Evolutionary conservation across 2,888 invertebrate genomes (phyloP).

Genomic region (Zaprionus obscuricornis): DNA sequence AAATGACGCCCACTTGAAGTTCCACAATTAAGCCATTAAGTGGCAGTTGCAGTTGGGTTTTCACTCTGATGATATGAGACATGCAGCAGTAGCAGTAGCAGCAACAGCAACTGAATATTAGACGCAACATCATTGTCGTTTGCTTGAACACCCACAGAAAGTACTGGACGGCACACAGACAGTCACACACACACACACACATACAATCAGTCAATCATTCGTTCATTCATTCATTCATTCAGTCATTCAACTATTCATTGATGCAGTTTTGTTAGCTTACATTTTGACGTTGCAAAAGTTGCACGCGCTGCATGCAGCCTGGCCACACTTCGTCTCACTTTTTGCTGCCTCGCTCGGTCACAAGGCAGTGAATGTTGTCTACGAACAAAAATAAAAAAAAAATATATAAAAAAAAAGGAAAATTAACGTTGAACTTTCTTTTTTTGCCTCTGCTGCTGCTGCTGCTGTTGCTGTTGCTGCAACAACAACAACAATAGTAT

Average conservation of each 20-base stretch:
- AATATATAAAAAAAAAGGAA: constrained; percentile 59
- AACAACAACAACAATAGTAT: constrained; percentile 53
- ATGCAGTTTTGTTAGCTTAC: constrained; percentile 67
- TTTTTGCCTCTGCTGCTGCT: constrained; percentile 52
- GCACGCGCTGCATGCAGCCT: constrained; percentile 56
- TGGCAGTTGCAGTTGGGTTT: constrained; percentile 52
- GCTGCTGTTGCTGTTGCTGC: constrained; percentile 33
- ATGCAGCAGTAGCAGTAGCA: constrained; percentile 3
- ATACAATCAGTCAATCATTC: constrained; percentile 44
- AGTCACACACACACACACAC: constrained; percentile 14
- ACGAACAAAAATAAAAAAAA: too few relatives aligned
- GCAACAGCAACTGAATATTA: too few relatives aligned
- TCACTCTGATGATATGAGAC: constrained; percentile 44
- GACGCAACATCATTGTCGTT: constrained; percentile 24
- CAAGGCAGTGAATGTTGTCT: constrained; percentile 71
- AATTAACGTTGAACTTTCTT: constrained; percentile 74
- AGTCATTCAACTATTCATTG: constrained; percentile 60
- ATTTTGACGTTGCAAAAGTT: constrained; percentile 70
- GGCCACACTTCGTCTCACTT: not conserved
- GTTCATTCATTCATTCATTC: constrained; percentile 51
- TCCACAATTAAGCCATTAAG: constrained; percentile 65
- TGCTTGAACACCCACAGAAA: constrained; percentile 55
- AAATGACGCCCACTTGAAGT: constrained; percentile 42
- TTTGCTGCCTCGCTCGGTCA: constrained; percentile 33
- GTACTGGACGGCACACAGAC: constrained; percentile 26